A percentile compares a stretch with the other conserved stretches of the same genome.
Evolutionary conservation across 2,113 vertebrate species (phyloP).

Genomic region (Coracopsis vasa): DNA sequence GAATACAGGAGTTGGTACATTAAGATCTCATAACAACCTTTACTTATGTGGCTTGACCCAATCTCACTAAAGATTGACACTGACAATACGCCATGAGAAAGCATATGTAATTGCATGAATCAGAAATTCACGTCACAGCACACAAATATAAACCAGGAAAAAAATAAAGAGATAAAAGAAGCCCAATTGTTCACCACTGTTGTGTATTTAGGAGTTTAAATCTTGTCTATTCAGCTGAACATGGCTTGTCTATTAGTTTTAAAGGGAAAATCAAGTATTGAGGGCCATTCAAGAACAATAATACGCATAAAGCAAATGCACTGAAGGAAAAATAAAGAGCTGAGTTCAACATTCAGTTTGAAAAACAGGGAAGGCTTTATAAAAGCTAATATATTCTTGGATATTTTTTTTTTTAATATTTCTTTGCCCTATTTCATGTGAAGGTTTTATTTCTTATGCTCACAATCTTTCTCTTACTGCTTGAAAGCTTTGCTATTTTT

Average conservation of each 20-base stretch:
- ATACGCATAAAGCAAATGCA: not conserved
- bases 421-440: not conserved
- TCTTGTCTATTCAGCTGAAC: not conserved
- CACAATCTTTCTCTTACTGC: not conserved
- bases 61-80: not conserved
- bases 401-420: not conserved
- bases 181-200: not conserved
- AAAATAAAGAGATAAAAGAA: not conserved
- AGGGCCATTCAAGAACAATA: not conserved
- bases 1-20: not conserved
- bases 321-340: not conserved
- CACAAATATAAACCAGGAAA: not conserved
- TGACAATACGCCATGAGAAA: not conserved
- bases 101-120: not conserved
- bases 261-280: not conserved
- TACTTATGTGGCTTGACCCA: not conserved
- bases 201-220: not conserved
- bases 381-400: not conserved
- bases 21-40: not conserved
- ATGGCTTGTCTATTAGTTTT: not conserved
- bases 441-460: not conserved
- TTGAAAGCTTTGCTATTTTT: not conserved
- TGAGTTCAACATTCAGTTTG: not conserved
- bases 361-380: not conserved
- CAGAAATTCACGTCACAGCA: not conserved